Evolutionary conservation across 2,888 invertebrate species (phyloP).

Genomic region (Rhagium mordax): DNA sequence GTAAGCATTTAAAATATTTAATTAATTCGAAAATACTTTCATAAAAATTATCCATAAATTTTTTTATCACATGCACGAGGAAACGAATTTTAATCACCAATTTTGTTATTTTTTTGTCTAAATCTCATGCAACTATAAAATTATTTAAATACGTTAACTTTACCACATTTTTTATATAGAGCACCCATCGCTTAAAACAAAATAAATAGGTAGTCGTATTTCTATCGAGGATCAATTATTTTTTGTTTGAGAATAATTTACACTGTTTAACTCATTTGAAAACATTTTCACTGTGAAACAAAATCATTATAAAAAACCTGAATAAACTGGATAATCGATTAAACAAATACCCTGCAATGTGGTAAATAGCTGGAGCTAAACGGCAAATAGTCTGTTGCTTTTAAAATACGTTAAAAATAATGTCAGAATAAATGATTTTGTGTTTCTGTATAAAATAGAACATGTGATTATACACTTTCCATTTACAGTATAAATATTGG

Average conservation of each 20-base stretch:
- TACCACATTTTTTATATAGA: too few relatives aligned
- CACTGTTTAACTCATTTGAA: background rate
- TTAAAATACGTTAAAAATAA: conserved; percentile 21
- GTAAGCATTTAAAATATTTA: too few relatives aligned
- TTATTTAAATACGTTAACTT: too few relatives aligned
- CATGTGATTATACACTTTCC: background rate
- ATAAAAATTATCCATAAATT: too few relatives aligned
- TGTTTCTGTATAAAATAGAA: background rate
- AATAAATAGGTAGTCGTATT: background rate
- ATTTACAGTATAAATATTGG: background rate
- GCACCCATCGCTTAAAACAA: too few relatives aligned
- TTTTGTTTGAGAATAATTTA: background rate
- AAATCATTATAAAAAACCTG: background rate
- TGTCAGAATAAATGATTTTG: background rate
- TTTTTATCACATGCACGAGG: too few relatives aligned
- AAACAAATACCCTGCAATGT: background rate
- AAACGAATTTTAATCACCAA: too few relatives aligned
- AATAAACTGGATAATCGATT: background rate
- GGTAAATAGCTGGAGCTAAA: background rate
- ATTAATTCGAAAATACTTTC: too few relatives aligned
- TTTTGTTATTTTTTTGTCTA: too few relatives aligned
- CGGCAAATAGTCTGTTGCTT: conserved; percentile 9
- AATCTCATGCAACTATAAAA: too few relatives aligned
- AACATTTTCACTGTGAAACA: background rate
- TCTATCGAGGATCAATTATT: background rate